Conservation (phyloP, 2,797 vertebrate species). For the Cebuella pygmaea region DNA sequence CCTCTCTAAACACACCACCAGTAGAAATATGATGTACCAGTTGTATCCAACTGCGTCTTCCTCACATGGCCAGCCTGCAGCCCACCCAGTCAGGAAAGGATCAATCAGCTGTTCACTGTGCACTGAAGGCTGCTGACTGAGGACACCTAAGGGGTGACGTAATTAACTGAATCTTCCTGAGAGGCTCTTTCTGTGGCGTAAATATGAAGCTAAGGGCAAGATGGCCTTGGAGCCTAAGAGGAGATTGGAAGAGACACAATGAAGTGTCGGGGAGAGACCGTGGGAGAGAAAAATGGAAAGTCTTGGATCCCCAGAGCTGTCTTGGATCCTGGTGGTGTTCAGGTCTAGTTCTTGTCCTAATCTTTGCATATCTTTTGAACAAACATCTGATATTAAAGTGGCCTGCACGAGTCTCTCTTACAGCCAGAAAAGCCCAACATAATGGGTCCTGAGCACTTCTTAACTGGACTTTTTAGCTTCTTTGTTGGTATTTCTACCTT, state of each 20-base stretch:
- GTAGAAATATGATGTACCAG: background rate
- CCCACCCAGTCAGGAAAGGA: background rate
- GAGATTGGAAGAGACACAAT: background rate
- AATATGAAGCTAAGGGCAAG: background rate
- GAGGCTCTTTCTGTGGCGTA: background rate
- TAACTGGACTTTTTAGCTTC: background rate
- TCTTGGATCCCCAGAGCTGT: background rate
- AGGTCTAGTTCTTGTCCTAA: background rate
- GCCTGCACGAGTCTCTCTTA: background rate
- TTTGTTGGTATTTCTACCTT: background rate
- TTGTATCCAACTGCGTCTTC: background rate
- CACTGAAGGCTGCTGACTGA: background rate
- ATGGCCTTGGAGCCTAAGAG: background rate
- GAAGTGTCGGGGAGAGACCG: background rate
- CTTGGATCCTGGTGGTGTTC: background rate
- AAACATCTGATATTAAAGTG: background rate
- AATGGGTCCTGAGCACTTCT: background rate
- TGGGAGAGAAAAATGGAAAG: background rate
- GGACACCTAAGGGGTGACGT: background rate
- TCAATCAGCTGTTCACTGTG: background rate
- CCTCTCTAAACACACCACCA: background rate
- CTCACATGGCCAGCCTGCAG: background rate
- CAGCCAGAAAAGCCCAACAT: background rate
- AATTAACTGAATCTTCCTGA: constrained; percentile 18
- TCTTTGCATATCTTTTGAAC: background rate